Conservation (phyloP, 2,797 vertebrate genomes). For the Paratrypauchen microcephalus region DNA sequence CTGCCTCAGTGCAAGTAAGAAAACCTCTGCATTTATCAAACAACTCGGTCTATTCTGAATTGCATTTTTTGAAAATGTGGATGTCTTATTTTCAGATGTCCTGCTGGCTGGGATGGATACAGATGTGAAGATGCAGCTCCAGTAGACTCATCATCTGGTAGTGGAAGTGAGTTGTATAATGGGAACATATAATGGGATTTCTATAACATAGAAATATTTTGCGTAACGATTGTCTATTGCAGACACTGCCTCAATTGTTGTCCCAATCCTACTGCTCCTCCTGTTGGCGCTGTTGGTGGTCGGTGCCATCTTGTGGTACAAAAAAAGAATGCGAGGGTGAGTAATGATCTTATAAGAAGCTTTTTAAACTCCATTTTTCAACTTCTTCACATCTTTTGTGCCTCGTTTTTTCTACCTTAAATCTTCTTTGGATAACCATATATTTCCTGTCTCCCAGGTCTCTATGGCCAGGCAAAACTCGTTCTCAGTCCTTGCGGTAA, state of each 20-base stretch:
- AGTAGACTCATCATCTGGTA: constrained; percentile 67
- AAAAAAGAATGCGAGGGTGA: constrained; percentile 91
- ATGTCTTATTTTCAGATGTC: constrained; percentile 75
- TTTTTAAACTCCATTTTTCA: constrained; percentile 45
- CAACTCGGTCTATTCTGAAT: constrained; percentile 1
- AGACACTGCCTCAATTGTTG: constrained; percentile 84
- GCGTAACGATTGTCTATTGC: constrained; percentile 12
- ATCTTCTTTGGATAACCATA: constrained; percentile 64
- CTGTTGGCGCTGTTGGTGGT: constrained; percentile 83
- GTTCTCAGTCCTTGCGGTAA: constrained; percentile 82
- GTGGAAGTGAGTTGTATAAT: constrained; percentile 75
- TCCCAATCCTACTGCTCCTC: constrained; percentile 85
- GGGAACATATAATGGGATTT: neutral
- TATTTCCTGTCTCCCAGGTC: constrained; percentile 82
- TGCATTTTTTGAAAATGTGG: neutral
- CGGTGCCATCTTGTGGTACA: constrained; percentile 90
- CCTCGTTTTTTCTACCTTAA: constrained; percentile 42
- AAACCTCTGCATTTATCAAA: neutral
- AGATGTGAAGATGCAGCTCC: constrained; percentile 76
- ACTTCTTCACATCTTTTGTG: constrained; percentile 40
- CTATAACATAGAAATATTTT: neutral
- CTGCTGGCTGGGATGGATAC: constrained; percentile 77
- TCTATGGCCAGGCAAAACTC: constrained; percentile 79
- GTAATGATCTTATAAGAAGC: constrained; percentile 37
- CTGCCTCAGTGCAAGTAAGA: constrained; percentile 92